Evolutionary conservation across 1,140 invertebrate species (phyloP).

Genomic region (Tenebrio molitor): DNA sequence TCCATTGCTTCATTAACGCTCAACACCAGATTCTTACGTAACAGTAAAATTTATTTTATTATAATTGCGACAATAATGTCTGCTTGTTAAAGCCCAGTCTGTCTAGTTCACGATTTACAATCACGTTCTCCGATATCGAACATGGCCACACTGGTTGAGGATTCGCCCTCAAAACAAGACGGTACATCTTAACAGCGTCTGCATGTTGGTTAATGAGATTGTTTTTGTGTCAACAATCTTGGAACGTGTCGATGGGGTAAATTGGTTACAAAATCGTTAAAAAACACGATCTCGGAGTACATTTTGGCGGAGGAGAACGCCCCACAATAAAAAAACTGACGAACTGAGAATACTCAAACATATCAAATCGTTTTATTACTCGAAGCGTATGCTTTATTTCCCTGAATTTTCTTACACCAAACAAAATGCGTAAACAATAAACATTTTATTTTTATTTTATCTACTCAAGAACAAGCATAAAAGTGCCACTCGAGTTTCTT

Average conservation of each 20-base stretch:
- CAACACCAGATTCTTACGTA: no score
- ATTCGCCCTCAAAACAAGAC: constrained; percentile 21
- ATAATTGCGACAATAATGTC: constrained; percentile 12
- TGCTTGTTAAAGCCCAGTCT: not conserved
- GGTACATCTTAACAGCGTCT: constrained; percentile 15
- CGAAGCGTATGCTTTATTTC: constrained; percentile 18
- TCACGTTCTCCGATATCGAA: constrained; percentile 15
- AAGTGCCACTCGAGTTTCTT: not conserved
- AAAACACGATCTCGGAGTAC: constrained; percentile 2
- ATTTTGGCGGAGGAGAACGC: not conserved
- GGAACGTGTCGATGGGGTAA: constrained; percentile 4
- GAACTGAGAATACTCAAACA: constrained; percentile 30
- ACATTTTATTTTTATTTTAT: constrained; percentile 17
- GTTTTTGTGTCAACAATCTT: constrained; percentile 24
- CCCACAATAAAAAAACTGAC: constrained; percentile 14
- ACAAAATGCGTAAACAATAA: constrained; percentile 28
- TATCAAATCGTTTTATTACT: constrained; percentile 36
- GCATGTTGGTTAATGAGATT: constrained; percentile 26
- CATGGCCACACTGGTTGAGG: constrained; percentile 13
- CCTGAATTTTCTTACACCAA: constrained; percentile 5
- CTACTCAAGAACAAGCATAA: not conserved
- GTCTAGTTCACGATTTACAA: constrained; percentile 10
- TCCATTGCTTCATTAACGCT: no score
- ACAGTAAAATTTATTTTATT: constrained; percentile 2
- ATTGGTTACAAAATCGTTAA: constrained; percentile 14